These are phyloP conservation scores for Vulpes lagopus DNA, from an alignment of 2,113 vertebrate species.

Conservation along the genomic window DNA sequence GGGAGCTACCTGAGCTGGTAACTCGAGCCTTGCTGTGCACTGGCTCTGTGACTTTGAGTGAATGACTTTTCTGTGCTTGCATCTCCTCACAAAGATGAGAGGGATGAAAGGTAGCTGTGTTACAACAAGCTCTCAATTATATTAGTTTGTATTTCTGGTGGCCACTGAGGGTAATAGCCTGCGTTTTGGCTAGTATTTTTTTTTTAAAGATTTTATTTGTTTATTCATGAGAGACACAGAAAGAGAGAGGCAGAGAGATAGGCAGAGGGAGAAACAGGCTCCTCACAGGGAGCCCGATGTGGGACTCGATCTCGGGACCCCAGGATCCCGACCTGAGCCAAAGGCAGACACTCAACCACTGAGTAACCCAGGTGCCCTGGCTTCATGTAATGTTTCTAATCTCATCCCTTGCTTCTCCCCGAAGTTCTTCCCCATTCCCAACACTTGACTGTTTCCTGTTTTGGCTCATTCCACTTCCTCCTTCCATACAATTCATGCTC, in stretches of 20 bases:
- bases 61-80: neutral
- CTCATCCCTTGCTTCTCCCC: neutral
- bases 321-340: no score
- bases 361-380: no score
- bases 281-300: no score
- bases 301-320: no score
- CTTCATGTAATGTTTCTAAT: neutral
- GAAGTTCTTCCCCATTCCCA: neutral
- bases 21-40: neutral
- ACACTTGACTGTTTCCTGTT: neutral
- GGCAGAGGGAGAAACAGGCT: no score
- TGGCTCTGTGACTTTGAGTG: neutral
- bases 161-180: neutral
- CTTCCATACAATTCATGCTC: neutral
- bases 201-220: no score
- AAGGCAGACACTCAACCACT: no score
- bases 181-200: slow-evolving; percentile 51
- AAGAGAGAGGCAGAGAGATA: no score
- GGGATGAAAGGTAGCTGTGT: neutral
- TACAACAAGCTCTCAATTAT: neutral
- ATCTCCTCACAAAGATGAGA: neutral
- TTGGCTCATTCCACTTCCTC: neutral
- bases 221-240: no score
- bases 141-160: neutral
- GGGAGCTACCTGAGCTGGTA: neutral